Evolutionary conservation across 1,140 invertebrate species (phyloP).

Genomic region (Macrotrachela quadricornifera): DNA sequence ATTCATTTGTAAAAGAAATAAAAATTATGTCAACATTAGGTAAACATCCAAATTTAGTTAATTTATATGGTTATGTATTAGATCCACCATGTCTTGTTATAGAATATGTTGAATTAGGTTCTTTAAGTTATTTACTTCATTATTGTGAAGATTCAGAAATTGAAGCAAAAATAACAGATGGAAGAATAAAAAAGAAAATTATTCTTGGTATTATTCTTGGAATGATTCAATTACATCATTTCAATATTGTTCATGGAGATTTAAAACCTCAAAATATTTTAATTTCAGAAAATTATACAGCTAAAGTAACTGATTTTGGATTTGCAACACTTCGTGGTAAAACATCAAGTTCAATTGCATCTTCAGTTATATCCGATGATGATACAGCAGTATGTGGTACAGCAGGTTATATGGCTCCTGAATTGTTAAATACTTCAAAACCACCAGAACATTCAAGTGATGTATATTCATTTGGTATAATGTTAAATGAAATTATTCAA

Average conservation of each 20-base stretch:
- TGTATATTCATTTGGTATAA: constrained; percentile 9
- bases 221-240: background rate
- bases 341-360: background rate
- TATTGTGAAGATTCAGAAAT: constrained; percentile 2
- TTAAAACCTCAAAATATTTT: constrained; percentile 1
- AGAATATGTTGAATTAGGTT: constrained; percentile 5
- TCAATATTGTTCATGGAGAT: constrained; percentile 1
- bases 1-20: background rate
- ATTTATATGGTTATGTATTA: constrained; percentile 4
- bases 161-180: constrained; percentile 8
- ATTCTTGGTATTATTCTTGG: background rate
- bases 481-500: constrained; percentile 7
- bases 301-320: constrained; percentile 6
- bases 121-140: constrained; percentile 2
- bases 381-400: background rate
- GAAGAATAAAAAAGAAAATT: constrained; percentile 2
- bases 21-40: background rate
- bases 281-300: background rate
- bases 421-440: background rate
- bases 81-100: constrained; percentile 8
- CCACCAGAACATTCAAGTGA: constrained; percentile 1
- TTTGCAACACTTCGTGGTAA: constrained; percentile 6
- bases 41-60: constrained; percentile 6
- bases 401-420: constrained; percentile 8
- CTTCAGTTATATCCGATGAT: background rate